Conservation (phyloP, 2,797 vertebrate genomes). For the Hylomyscus alleni region DNA sequence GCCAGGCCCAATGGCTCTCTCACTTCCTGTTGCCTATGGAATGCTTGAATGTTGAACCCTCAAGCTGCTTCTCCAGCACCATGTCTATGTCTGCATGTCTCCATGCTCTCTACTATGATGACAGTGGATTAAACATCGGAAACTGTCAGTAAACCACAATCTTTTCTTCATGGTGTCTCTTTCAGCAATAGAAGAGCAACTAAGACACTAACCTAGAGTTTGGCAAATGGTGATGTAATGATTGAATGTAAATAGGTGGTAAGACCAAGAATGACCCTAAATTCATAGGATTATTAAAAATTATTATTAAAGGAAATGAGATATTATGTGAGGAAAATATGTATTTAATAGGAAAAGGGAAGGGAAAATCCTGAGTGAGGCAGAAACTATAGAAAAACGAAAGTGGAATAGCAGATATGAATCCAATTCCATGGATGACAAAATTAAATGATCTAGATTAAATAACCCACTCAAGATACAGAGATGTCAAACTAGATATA, state of each 20-base stretch:
- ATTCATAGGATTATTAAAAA: background rate
- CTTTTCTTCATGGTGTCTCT: background rate
- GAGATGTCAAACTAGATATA: background rate
- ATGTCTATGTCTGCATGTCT: background rate
- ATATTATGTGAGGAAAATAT: background rate
- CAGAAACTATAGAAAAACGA: too few species aligned
- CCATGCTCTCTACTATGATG: background rate
- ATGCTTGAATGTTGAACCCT: background rate
- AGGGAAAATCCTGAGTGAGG: too few species aligned
- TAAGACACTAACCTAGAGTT: background rate
- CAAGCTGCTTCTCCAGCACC: background rate
- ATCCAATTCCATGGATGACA: background rate
- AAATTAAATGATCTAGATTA: constrained; percentile 5
- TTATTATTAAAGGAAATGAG: background rate
- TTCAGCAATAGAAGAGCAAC: background rate
- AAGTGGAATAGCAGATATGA: too few species aligned
- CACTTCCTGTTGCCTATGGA: too few species aligned
- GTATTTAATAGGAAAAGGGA: background rate
- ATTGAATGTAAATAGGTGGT: background rate
- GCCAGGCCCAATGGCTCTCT: background rate
- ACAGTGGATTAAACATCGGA: background rate
- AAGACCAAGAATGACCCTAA: background rate
- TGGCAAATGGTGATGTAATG: background rate
- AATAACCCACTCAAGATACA: background rate
- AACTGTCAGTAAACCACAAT: background rate